Evolutionary conservation across 2,888 invertebrate genomes (phyloP).

Genomic region (Oligia strigilis): DNA sequence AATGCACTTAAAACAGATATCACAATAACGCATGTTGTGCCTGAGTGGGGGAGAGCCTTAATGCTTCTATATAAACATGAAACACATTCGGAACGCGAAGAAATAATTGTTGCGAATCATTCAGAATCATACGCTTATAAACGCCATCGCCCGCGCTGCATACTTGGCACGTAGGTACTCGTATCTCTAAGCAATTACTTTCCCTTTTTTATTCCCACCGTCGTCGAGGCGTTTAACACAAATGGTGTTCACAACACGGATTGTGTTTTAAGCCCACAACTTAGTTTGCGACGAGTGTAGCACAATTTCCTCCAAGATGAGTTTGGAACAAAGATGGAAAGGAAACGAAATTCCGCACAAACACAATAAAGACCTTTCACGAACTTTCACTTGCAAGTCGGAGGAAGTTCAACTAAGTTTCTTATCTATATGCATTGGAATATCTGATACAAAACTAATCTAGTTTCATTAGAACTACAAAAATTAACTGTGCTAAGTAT

Average conservation of each 20-base stretch:
- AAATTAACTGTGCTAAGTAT: constrained; percentile 1
- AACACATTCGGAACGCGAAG: constrained; percentile 30
- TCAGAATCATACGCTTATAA: constrained; percentile 12
- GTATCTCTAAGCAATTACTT: constrained; percentile 53
- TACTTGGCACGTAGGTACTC: constrained; percentile 31
- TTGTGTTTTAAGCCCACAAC: constrained; percentile 75
- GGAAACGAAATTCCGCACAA: constrained; percentile 78
- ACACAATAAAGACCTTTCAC: constrained; percentile 80
- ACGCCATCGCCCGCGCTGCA: constrained; percentile 17
- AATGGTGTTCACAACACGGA: constrained; percentile 71
- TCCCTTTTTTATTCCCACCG: constrained; percentile 54
- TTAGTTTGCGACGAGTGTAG: constrained; percentile 73
- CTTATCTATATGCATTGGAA: constrained; percentile 61
- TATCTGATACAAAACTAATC: constrained; percentile 48
- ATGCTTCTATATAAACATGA: constrained; percentile 22
- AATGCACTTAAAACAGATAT: not conserved
- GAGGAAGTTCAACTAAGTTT: constrained; percentile 56
- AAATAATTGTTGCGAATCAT: constrained; percentile 50
- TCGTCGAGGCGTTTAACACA: constrained; percentile 62
- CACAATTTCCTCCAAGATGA: constrained; percentile 72
- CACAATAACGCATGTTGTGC: not conserved
- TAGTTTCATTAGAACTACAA: constrained; percentile 56
- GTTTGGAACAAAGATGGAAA: constrained; percentile 77
- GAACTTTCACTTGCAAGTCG: constrained; percentile 74
- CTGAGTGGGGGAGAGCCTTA: not conserved